A percentile compares a stretch with the other conserved stretches of the same genome.
Evolutionary conservation across 2,113 vertebrate species (phyloP).

Genomic region (Boleophthalmus pectinirostris): DNA sequence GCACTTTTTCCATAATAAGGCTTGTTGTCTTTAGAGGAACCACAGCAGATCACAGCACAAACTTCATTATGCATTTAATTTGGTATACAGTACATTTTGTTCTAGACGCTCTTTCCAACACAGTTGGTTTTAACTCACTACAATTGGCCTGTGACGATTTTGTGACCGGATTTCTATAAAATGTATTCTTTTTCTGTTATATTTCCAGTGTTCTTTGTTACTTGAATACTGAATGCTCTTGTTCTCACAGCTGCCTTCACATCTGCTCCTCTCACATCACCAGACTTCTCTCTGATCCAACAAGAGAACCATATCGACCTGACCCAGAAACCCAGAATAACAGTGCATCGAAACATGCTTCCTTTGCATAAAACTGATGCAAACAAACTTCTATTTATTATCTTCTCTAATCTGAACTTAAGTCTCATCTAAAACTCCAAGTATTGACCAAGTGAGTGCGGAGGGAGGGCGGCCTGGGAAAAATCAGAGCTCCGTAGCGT

Average conservation of each 20-base stretch:
- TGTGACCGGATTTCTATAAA: neutral
- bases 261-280: neutral
- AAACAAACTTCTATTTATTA: conserved; percentile 29
- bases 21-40: too few relatives aligned
- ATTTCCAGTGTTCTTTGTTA: neutral
- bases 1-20: too few relatives aligned
- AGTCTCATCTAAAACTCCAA: conserved; percentile 44
- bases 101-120: neutral
- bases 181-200: neutral
- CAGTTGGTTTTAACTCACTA: neutral
- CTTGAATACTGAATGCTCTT: conserved; percentile 6
- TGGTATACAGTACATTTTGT: neutral
- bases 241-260: conserved; percentile 13
- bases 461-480: conserved; percentile 68
- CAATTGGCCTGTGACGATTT: neutral
- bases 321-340: conserved; percentile 24
- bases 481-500: conserved; percentile 54
- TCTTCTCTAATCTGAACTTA: conserved; percentile 33
- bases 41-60: too few relatives aligned
- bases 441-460: conserved; percentile 45
- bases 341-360: conserved; percentile 5
- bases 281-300: conserved; percentile 8
- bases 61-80: too few relatives aligned
- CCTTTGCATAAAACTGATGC: conserved; percentile 32
- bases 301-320: neutral